Base-by-base conservation (phyloP, 1,140 invertebrate genomes). In the Carcinoscorpius rotundicauda region DNA sequence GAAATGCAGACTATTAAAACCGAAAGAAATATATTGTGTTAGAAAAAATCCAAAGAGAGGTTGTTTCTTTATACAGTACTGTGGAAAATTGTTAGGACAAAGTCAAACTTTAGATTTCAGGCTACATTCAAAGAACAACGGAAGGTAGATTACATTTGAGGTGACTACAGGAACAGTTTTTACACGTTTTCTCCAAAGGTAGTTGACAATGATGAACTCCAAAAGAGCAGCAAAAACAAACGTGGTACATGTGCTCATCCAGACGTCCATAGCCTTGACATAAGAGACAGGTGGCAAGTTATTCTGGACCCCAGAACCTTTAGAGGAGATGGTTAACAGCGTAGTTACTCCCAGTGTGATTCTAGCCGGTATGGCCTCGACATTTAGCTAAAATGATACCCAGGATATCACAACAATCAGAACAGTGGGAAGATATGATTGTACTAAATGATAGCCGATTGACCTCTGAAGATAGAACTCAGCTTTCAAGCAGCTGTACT, bases 351-450 rank as follows among this genome's bases (percentile, higher is more conserved):
- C 81, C 4, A 84, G 75, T 4, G 83, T 83, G 10, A 83, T 82
- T 11, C 83, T 72, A 50, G 81, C 82, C 4, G 83, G 83, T 4
- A 84, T 83, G 0, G 82, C 81, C 68, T 84, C 82, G 4, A 83
- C 82, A 70, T 84, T 82, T 76, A 84, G 80, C 83, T 83, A 84
- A 71, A 84, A 84, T 4, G 79, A 81, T 49, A 85, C 83, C 84
- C 84, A 85, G 3, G 82, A 83, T 59, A 85, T 85, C 60, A 84
- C 82, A 5, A 85, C 84, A 68, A 85, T 86, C 51, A 85, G 72
- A 63, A 84, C 82, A 49, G 83, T 84, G 3, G 83, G 83, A 60
- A 85, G 74, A 72, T 85, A 85, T 50, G 79, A 81, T 72, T 85
- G 84, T 4, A 85, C 82, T 58, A 85, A 68, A 72, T 85, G 82